Evolutionary conservation across 2,797 vertebrate species (phyloP).

Genomic region (Ambastaia sidthimunki): DNA sequence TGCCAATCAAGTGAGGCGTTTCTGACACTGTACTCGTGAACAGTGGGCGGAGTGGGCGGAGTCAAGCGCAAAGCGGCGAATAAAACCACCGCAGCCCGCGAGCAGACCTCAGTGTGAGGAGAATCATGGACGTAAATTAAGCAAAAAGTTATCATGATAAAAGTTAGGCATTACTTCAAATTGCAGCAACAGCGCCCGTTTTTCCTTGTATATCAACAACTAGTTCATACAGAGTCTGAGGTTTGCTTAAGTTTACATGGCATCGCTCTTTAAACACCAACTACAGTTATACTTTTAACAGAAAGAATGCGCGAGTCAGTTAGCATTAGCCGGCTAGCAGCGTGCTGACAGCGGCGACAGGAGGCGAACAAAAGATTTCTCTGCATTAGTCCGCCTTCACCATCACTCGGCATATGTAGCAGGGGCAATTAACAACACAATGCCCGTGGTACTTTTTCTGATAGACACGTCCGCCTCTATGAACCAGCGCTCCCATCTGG

Average conservation of each 20-base stretch:
- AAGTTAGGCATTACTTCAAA: constrained; percentile 84
- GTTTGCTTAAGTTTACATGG: constrained; percentile 72
- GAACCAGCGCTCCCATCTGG: constrained; percentile 99
- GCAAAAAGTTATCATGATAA: constrained; percentile 79
- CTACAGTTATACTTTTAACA: constrained; percentile 78
- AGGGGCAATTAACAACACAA: constrained; percentile 83
- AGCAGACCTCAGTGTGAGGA: constrained; percentile 88
- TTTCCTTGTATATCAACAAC: constrained; percentile 75
- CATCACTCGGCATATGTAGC: constrained; percentile 82
- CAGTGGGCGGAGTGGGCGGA: too few species aligned
- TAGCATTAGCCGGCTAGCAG: constrained; percentile 73
- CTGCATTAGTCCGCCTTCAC: constrained; percentile 74
- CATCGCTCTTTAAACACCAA: constrained; percentile 72
- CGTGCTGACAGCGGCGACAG: constrained; percentile 77
- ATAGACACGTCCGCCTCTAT: constrained; percentile 99
- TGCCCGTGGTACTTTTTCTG: constrained; percentile 99
- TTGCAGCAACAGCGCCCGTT: constrained; percentile 75
- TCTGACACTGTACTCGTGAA: constrained; percentile 69
- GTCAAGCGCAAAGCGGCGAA: constrained; percentile 69
- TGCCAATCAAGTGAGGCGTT: constrained; percentile 70
- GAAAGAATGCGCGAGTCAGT: constrained; percentile 77
- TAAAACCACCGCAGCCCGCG: constrained; percentile 84
- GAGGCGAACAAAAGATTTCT: constrained; percentile 79
- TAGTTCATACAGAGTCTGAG: constrained; percentile 70
- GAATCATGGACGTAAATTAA: constrained; percentile 78